Conservation (phyloP, 2,888 invertebrate species). For the Uropetala carovei region DNA sequence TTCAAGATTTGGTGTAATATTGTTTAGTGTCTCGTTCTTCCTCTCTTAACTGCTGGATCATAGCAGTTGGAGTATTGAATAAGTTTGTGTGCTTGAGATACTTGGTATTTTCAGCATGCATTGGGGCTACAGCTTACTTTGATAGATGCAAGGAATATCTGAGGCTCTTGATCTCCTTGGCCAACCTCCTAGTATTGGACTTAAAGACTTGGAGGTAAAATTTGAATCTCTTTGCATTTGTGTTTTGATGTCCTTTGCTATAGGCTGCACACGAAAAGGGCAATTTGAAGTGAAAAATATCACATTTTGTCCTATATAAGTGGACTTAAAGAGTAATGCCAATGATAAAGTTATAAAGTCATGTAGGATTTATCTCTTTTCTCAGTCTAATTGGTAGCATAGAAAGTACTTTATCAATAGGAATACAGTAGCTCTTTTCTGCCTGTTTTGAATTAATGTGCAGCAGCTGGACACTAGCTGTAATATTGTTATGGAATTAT, state of each 20-base stretch:
- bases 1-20: slow-evolving; percentile 5
- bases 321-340: too few relatives aligned
- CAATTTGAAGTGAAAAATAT: not conserved
- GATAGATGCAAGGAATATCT: slow-evolving; percentile 57
- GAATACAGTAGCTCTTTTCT: too few relatives aligned
- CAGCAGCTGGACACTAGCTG: too few relatives aligned
- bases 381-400: too few relatives aligned
- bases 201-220: slow-evolving; percentile 59
- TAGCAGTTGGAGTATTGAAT: slow-evolving; percentile 15
- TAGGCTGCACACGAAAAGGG: slow-evolving; percentile 25
- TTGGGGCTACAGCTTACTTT: slow-evolving; percentile 60
- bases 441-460: too few relatives aligned
- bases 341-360: too few relatives aligned
- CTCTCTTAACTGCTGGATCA: not conserved
- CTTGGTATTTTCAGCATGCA: slow-evolving; percentile 64
- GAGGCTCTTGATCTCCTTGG: slow-evolving; percentile 53
- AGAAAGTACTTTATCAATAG: too few relatives aligned
- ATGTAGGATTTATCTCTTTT: too few relatives aligned
- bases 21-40: slow-evolving; percentile 30
- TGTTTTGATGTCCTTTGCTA: slow-evolving; percentile 50
- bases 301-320: too few relatives aligned
- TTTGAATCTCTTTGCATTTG: slow-evolving; percentile 63
- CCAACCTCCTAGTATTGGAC: slow-evolving; percentile 60
- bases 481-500: too few relatives aligned
- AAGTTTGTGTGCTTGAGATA: slow-evolving; percentile 60